These are phyloP conservation scores for Sminthurinus signatus DNA, from an alignment of 1,140 invertebrate genomes.

Conservation along the genomic window DNA sequence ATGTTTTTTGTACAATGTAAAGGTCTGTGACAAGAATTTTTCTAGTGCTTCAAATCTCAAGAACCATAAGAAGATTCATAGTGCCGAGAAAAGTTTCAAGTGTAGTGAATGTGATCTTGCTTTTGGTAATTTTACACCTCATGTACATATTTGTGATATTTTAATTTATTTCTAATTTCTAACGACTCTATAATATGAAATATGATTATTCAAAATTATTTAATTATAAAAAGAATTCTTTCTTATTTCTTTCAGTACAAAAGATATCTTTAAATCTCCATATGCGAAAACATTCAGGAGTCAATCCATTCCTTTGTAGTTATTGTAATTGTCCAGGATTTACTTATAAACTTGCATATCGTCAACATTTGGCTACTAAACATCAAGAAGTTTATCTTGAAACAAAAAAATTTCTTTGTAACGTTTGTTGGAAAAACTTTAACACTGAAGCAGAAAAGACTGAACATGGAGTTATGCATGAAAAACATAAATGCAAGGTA, in stretches of 20 bases:
- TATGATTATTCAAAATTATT: too few relatives aligned
- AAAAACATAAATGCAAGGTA: constrained; percentile 24
- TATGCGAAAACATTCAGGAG: constrained; percentile 13
- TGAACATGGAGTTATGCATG: constrained; percentile 1
- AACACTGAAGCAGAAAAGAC: neutral
- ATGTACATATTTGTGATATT: too few relatives aligned
- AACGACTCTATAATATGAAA: too few relatives aligned
- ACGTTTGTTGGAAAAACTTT: constrained; percentile 18
- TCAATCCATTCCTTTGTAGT: neutral
- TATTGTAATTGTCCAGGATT: neutral
- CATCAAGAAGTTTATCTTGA: neutral
- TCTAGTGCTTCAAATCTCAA: constrained; percentile 11
- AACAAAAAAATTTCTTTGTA: constrained; percentile 16
- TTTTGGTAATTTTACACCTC: too few relatives aligned
- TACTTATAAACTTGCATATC: neutral
- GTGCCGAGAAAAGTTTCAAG: constrained; percentile 6
- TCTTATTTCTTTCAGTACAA: too few relatives aligned
- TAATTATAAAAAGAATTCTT: too few relatives aligned
- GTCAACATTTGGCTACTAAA: constrained; percentile 1
- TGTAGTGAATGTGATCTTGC: constrained; percentile 7
- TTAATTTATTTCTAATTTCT: too few relatives aligned
- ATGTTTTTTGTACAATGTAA: neutral
- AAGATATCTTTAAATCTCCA: constrained; percentile 6
- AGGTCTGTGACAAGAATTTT: constrained; percentile 12
- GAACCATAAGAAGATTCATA: constrained; percentile 17